These are phyloP conservation scores for Cynocephalus volans DNA, from an alignment of 2,113 vertebrate genomes.

Conservation along the genomic window DNA sequence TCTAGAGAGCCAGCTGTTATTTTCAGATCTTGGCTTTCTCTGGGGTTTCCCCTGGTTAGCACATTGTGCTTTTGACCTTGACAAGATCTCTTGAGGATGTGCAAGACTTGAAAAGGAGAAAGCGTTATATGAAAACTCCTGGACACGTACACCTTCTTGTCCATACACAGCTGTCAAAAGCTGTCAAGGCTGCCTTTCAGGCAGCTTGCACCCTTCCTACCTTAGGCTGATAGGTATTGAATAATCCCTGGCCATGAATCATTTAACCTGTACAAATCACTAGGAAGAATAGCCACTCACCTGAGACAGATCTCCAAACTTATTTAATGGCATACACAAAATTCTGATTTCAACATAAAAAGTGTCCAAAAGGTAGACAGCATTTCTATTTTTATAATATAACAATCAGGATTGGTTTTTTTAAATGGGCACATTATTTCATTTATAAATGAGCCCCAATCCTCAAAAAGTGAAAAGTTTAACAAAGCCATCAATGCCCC, in stretches of 20 bases:
- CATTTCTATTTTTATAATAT: neutral
- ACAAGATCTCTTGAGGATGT: constrained; percentile 56
- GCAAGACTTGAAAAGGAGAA: constrained; percentile 56
- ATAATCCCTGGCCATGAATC: neutral
- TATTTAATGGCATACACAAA: fast-evolving
- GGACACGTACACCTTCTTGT: neutral
- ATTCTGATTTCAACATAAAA: constrained; percentile 48
- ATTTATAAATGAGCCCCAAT: neutral
- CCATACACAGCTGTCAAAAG: neutral
- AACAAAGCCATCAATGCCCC: neutral
- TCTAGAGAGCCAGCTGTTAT: constrained; percentile 49
- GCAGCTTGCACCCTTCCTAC: neutral
- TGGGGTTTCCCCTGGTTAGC: constrained; percentile 62
- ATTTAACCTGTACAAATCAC: neutral
- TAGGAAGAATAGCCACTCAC: neutral
- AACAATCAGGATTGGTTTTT: neutral
- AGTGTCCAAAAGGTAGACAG: neutral
- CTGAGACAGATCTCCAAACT: neutral
- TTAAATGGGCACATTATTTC: neutral
- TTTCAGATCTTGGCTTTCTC: constrained; percentile 65
- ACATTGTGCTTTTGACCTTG: constrained; percentile 68
- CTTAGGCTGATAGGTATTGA: neutral
- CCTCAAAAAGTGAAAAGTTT: neutral
- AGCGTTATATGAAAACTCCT: neutral
- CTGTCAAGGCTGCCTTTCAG: fast-evolving